Percentiles rank a stretch among this genome's conserved stretches.
Evolutionary conservation across 2,113 vertebrate genomes (phyloP).

Genomic region (Peromyscus maniculatus): DNA sequence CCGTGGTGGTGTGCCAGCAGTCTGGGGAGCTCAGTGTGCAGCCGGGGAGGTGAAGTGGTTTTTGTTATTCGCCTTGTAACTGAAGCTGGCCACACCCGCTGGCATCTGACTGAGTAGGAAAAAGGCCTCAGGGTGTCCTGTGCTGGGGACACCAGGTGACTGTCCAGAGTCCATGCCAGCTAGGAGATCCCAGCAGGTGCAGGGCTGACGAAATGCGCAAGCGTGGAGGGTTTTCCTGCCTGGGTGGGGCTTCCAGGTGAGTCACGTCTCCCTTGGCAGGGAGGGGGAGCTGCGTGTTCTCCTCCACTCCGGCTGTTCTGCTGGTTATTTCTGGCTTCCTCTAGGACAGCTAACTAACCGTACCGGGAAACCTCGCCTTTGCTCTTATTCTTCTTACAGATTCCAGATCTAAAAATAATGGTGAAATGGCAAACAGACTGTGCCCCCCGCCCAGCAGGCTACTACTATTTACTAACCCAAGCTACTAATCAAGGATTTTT

Average conservation of each 20-base stretch:
- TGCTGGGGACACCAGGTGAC: conserved; percentile 71
- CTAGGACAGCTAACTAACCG: not conserved
- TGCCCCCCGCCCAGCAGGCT: not conserved
- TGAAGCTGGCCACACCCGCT: conserved; percentile 61
- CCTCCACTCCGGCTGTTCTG: not conserved
- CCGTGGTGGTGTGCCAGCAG: not conserved
- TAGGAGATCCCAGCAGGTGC: conserved; percentile 72
- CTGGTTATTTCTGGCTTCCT: not conserved
- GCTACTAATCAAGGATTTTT: not conserved
- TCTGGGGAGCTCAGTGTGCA: not conserved
- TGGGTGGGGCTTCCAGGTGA: not conserved
- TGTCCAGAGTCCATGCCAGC: not conserved
- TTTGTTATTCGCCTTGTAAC: not conserved
- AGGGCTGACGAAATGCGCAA: conserved; percentile 46
- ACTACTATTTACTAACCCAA: not conserved
- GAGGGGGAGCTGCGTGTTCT: not conserved
- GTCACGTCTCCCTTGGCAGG: conserved; percentile 8
- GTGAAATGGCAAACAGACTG: not conserved
- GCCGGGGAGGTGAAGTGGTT: not conserved
- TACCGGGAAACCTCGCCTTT: not conserved
- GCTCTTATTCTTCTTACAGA: not conserved
- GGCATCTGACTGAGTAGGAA: conserved; percentile 75
- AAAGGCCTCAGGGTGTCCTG: conserved; percentile 79
- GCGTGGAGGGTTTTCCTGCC: conserved; percentile 31
- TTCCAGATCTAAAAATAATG: not conserved